Conservation (phyloP, 2,113 vertebrate species). For the Boleophthalmus pectinirostris region DNA sequence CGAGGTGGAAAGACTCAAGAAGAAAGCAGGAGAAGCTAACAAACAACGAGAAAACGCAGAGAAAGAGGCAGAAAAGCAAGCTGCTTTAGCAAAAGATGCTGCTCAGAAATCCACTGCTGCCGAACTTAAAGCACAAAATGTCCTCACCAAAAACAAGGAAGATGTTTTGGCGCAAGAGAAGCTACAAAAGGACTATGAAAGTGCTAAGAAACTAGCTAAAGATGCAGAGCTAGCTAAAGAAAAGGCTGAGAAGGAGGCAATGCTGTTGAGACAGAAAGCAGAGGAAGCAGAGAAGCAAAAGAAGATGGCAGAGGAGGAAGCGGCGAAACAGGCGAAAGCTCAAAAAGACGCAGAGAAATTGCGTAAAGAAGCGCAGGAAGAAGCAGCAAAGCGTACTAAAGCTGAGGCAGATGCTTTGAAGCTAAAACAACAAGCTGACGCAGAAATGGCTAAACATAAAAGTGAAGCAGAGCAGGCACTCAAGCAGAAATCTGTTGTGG, state of each 20-base stretch:
- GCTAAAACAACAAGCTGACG: slow-evolving; percentile 87
- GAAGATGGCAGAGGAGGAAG: slow-evolving; percentile 86
- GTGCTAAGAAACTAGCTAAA: slow-evolving; percentile 80
- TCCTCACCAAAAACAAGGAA: slow-evolving; percentile 87
- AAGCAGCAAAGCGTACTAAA: slow-evolving; percentile 82
- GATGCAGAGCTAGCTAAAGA: slow-evolving; percentile 85
- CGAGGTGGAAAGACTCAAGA: slow-evolving; percentile 87
- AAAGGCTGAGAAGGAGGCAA: slow-evolving; percentile 85
- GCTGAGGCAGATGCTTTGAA: slow-evolving; percentile 86
- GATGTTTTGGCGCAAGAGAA: slow-evolving; percentile 84
- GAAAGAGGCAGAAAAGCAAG: slow-evolving; percentile 86
- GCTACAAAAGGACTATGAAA: slow-evolving; percentile 83
- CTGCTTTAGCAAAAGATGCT: slow-evolving; percentile 85
- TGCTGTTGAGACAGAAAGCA: slow-evolving; percentile 82
- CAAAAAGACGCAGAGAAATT: slow-evolving; percentile 86
- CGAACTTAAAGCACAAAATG: slow-evolving; percentile 85
- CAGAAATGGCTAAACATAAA: slow-evolving; percentile 93
- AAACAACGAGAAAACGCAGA: slow-evolving; percentile 86
- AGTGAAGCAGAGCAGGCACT: slow-evolving; percentile 87
- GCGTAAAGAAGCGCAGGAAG: slow-evolving; percentile 87
- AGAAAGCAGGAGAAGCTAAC: slow-evolving; percentile 84
- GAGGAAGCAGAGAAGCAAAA: slow-evolving; percentile 90
- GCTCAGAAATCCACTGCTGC: slow-evolving; percentile 85
- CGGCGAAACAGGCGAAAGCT: slow-evolving; percentile 78
- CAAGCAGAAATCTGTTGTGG: slow-evolving; percentile 90